Conservation (phyloP, 2,797 vertebrate genomes). For the Diceros bicornis region DNA sequence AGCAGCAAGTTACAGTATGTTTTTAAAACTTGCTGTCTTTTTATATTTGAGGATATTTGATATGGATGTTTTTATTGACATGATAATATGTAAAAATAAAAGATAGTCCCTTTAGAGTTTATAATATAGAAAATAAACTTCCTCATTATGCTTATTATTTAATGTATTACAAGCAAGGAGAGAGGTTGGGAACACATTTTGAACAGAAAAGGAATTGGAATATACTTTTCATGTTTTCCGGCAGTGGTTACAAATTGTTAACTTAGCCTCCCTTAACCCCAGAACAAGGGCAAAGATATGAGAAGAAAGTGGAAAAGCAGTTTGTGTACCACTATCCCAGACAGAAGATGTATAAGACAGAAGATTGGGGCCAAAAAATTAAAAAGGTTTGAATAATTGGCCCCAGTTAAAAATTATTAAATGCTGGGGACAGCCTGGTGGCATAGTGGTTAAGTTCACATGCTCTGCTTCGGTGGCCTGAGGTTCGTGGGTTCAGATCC, state of each 20-base stretch:
- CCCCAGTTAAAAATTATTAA: background rate
- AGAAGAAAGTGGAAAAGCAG: background rate
- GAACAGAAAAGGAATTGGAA: slow-evolving; percentile 1
- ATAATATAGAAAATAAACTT: slow-evolving; percentile 62
- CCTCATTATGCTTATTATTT: slow-evolving; percentile 3
- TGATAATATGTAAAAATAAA: slow-evolving; percentile 46
- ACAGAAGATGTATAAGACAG: background rate
- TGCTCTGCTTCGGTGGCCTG: too few relatives aligned
- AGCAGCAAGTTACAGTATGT: background rate
- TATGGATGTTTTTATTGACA: slow-evolving; percentile 53
- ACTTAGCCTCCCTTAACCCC: background rate
- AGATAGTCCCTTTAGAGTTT: slow-evolving; percentile 25
- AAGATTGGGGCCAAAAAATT: background rate
- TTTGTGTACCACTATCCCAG: background rate
- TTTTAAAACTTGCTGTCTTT: slow-evolving; percentile 19
- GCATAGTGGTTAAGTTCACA: too few relatives aligned
- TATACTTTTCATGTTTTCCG: slow-evolving; percentile 20
- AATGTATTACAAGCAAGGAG: slow-evolving; percentile 19
- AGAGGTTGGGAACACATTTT: background rate
- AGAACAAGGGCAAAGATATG: background rate
- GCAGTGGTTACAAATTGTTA: background rate
- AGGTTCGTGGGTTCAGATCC: too few relatives aligned
- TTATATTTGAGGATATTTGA: slow-evolving; percentile 32
- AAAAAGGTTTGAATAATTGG: slow-evolving; percentile 28
- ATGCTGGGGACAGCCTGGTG: background rate